Percentiles rank a stretch among this genome's conserved stretches.
Evolutionary conservation across 2,113 vertebrate genomes (phyloP).

Genomic region (Tiliqua scincoides): DNA sequence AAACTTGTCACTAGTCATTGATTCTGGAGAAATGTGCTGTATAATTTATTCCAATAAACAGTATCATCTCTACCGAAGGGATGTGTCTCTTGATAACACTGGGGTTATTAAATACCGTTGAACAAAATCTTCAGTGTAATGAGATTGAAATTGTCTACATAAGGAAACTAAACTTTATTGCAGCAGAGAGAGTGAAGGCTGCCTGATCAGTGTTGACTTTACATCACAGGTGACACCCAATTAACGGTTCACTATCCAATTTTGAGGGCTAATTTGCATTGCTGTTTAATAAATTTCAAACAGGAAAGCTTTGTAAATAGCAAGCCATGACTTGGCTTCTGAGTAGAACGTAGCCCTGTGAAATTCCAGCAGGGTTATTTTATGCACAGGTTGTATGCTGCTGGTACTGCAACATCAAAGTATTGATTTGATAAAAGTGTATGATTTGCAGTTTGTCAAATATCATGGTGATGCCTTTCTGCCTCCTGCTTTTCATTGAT

Average conservation of each 20-base stretch:
- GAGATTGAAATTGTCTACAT: constrained; percentile 67
- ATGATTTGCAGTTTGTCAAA: constrained; percentile 26
- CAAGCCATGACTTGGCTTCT: constrained; percentile 10
- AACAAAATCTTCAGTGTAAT: constrained; percentile 55
- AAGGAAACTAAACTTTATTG: constrained; percentile 63
- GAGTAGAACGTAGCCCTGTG: neutral
- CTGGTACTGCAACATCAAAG: constrained; percentile 25
- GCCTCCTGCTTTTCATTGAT: constrained; percentile 45
- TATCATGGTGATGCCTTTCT: neutral
- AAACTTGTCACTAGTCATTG: constrained; percentile 55
- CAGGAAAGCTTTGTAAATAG: neutral
- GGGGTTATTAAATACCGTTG: constrained; percentile 66
- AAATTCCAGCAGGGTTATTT: constrained; percentile 1
- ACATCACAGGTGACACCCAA: constrained; percentile 36
- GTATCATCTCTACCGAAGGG: constrained; percentile 3
- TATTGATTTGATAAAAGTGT: constrained; percentile 32
- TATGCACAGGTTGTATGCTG: constrained; percentile 33
- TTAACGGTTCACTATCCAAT: constrained; percentile 47
- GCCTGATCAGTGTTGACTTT: constrained; percentile 53
- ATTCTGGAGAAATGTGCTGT: constrained; percentile 53
- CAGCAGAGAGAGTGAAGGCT: constrained; percentile 53
- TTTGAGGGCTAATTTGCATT: constrained; percentile 45
- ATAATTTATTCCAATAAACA: constrained; percentile 48
- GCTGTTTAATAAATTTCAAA: constrained; percentile 37
- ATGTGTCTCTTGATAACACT: constrained; percentile 54